These are phyloP conservation scores for Peromyscus aztecus DNA, from an alignment of 2,797 vertebrate species.

Conservation along the genomic window DNA sequence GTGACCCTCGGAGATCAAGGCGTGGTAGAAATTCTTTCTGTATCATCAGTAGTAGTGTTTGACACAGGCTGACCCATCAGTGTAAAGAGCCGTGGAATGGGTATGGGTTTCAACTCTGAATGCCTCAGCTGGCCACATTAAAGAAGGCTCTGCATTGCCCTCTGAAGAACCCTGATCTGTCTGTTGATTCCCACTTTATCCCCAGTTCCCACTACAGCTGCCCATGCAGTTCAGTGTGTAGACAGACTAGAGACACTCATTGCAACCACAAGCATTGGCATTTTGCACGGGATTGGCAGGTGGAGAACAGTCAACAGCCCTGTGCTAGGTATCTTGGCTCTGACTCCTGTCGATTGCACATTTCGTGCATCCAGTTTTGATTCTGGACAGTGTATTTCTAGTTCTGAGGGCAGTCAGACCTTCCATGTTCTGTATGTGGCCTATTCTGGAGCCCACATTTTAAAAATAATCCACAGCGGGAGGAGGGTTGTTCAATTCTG, in stretches of 20 bases:
- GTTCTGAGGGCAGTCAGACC: constrained; percentile 65
- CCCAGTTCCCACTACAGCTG: neutral
- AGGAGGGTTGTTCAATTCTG: constrained; percentile 81
- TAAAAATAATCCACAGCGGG: constrained; percentile 83
- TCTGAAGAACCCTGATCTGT: neutral
- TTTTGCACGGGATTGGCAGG: neutral
- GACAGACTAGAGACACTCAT: neutral
- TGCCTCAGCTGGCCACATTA: neutral
- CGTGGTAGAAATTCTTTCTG: neutral
- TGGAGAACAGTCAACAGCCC: neutral
- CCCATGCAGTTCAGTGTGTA: neutral
- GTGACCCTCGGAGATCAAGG: neutral
- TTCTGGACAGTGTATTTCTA: constrained; percentile 76
- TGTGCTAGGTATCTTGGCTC: neutral
- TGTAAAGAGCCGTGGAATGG: constrained; percentile 37
- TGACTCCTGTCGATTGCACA: neutral
- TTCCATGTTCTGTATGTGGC: constrained; percentile 70
- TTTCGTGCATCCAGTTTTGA: constrained; percentile 63
- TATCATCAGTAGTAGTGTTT: neutral
- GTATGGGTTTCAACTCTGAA: neutral
- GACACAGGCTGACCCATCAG: neutral
- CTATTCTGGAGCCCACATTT: constrained; percentile 78
- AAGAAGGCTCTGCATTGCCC: neutral
- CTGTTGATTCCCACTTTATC: neutral
- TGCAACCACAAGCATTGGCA: neutral